phyloP scores from a whole-genome alignment of 2,888 invertebrate species.

The Tenthredo livida region DNA sequence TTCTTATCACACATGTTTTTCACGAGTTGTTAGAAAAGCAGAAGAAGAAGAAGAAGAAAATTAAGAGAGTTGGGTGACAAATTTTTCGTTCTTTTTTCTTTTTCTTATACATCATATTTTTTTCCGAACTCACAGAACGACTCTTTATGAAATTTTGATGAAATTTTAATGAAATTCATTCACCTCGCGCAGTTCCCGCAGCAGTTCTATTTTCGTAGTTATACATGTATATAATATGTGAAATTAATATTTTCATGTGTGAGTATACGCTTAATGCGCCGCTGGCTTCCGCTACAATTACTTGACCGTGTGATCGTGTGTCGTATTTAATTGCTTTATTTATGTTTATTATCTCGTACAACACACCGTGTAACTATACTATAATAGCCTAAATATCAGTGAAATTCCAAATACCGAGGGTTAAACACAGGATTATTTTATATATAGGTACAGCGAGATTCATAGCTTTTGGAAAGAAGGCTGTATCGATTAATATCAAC shows the following conservation, averaged over 20 bases:
- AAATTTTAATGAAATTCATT: neutral
- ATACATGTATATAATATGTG: neutral
- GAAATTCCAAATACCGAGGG: neutral
- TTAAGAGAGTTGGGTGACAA: neutral
- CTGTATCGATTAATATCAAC: too few species aligned
- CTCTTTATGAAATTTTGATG: neutral
- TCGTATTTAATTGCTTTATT: slow-evolving; percentile 41
- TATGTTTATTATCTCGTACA: slow-evolving; percentile 37
- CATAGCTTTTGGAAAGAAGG: too few species aligned
- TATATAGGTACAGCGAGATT: too few species aligned
- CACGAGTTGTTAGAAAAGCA: neutral
- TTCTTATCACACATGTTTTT: neutral
- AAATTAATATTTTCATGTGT: slow-evolving; percentile 8
- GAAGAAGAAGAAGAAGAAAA: neutral
- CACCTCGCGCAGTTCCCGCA: neutral
- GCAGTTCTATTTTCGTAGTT: neutral
- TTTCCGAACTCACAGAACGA: neutral
- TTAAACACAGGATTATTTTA: neutral
- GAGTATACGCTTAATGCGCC: neutral
- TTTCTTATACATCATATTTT: neutral
- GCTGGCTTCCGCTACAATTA: slow-evolving; percentile 36
- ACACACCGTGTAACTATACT: neutral
- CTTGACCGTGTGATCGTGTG: slow-evolving; percentile 23
- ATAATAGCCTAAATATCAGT: neutral
- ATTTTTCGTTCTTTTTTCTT: neutral